phyloP scores from a whole-genome alignment of 2,888 invertebrate species.

The Gymnocheta viridis region DNA sequence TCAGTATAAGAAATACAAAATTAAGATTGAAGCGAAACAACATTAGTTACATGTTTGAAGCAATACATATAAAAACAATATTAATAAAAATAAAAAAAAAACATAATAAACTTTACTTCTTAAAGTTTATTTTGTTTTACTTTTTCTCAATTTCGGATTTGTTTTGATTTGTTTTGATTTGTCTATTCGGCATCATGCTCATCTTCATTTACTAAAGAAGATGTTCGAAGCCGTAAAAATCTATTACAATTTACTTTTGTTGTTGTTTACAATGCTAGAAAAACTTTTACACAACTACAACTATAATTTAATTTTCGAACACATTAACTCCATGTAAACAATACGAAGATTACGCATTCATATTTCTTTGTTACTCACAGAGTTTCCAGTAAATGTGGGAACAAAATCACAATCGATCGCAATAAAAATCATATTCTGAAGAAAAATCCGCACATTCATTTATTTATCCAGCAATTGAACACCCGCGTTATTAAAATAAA shows the following conservation, averaged over 20 bases:
- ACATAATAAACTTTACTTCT: constrained; percentile 57
- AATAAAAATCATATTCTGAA: too few species aligned
- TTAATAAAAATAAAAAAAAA: constrained; percentile 32
- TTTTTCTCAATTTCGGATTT: constrained; percentile 19
- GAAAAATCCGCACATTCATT: too few species aligned
- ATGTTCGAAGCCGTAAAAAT: constrained; percentile 40
- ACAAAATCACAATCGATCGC: too few species aligned
- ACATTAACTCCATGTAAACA: neutral
- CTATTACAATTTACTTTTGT: constrained; percentile 61
- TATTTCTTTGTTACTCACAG: neutral
- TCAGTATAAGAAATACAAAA: constrained; percentile 41
- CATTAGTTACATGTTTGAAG: constrained; percentile 45
- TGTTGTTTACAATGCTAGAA: neutral
- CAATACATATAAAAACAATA: constrained; percentile 6
- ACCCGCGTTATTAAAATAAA: too few species aligned
- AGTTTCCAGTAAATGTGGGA: too few species aligned
- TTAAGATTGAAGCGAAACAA: constrained; percentile 45
- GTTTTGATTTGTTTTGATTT: constrained; percentile 39
- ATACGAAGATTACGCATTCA: neutral
- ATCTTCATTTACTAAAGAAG: constrained; percentile 45
- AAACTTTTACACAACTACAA: neutral
- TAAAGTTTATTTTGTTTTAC: constrained; percentile 26
- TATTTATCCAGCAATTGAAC: too few species aligned
- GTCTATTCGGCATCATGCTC: constrained; percentile 33
- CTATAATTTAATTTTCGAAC: neutral